Base-by-base conservation (phyloP, 2,888 invertebrate species). In the Megastigmus dorsalis region DNA sequence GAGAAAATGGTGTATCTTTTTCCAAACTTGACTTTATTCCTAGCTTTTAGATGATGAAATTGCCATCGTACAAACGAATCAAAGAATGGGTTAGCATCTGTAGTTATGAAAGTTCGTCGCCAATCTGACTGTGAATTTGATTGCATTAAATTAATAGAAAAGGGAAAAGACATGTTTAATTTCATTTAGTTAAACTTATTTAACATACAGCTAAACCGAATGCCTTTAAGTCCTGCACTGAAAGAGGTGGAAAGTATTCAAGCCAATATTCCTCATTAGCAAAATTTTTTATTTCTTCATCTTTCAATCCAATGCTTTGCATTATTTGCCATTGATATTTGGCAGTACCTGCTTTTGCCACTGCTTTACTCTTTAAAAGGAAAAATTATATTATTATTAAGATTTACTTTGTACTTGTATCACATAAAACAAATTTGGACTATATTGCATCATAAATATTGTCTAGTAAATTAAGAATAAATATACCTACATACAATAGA, bases 241-340 rank as follows among this genome's bases (percentile, higher is more conserved):
- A 95, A 76, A 94, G 89, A 0, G 97, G 97, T 67, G 99, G 99
- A 86, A 99, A 99, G 88, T 98, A 99, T 79, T 95, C 93, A n/a
- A 99, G 90, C 99, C 99, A 99, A 88, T 98, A 92, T 67, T 91
- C 89, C 2, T 95, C 93, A 89, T 98, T 93, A 18, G 98, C 95
- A 91, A 99, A 99, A 80, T 94, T 91, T 75, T 92, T 92, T 45
- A 99, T 99, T 84, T 99, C 97, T n/a, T 95, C 94, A 85, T 99
- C 95, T 2, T 90, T 86, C 57, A 99, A 89, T 0, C 97, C 98
- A 71, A 99, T 90, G 83, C 95, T 95, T 85, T 94, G 91, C 99
- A 99, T 99, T 67, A 99, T 99, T 89, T 99, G 95, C 99, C 99
- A 99, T 84, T 99, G 99, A 88, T 95, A 99, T 88, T 97, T 98